These are phyloP conservation scores for Helicoverpa armigera DNA, from an alignment of 1,140 invertebrate species.

Conservation along the genomic window DNA sequence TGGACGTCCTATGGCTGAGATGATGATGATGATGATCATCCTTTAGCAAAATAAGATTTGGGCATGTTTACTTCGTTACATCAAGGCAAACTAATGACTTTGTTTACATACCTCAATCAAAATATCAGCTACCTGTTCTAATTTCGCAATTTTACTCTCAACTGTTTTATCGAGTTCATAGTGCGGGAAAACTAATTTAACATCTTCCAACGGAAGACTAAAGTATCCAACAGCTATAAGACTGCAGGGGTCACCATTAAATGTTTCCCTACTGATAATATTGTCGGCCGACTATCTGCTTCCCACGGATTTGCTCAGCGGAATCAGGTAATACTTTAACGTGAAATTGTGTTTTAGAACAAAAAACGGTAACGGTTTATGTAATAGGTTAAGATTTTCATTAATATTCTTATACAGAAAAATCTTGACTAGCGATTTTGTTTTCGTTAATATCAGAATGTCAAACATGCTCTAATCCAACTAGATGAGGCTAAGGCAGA, in stretches of 20 bases:
- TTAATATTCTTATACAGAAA: no score
- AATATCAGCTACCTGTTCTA: constrained; percentile 21
- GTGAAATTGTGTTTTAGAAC: neutral
- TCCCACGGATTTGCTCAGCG: constrained; percentile 29
- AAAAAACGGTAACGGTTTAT: neutral
- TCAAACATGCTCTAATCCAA: no score
- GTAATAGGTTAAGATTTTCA: neutral
- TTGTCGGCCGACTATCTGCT: constrained; percentile 15
- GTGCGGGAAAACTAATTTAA: constrained; percentile 16
- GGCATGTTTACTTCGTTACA: no score
- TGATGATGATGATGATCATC: neutral
- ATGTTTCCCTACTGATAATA: constrained; percentile 38
- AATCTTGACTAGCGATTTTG: no score
- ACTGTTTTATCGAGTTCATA: constrained; percentile 5
- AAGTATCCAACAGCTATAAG: constrained; percentile 11
- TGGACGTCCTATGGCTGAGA: no score
- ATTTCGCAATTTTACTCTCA: constrained; percentile 4
- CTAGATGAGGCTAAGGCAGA: no score
- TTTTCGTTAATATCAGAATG: no score
- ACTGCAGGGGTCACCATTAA: constrained; percentile 30
- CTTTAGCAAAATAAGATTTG: neutral
- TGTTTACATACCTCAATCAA: no score
- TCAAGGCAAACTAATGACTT: no score
- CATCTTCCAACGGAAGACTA: constrained; percentile 18
- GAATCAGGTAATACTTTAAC: neutral